Percentiles rank a stretch among this genome's conserved stretches.
Conservation (phyloP, 1,140 invertebrate species). For the Lithobius niger region DNA sequence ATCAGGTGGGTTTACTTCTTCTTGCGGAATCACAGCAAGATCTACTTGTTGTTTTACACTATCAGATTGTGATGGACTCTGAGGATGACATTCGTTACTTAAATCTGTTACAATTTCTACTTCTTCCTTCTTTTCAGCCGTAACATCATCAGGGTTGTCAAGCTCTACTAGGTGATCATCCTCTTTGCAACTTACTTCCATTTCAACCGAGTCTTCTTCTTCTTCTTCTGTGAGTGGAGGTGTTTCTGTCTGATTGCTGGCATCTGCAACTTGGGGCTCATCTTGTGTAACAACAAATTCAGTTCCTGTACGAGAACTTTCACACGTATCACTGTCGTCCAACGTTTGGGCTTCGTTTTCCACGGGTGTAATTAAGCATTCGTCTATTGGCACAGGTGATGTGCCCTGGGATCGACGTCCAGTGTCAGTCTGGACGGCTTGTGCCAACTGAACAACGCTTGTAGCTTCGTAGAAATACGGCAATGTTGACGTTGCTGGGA, state of each 20-base stretch:
- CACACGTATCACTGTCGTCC: conserved; percentile 13
- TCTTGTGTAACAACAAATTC: neutral
- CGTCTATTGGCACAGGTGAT: conserved; percentile 22
- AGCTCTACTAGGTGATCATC: too few relatives aligned
- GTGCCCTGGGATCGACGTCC: conserved; percentile 23
- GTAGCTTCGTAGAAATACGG: conserved; percentile 20
- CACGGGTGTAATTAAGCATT: conserved; percentile 20
- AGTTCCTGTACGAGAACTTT: conserved; percentile 2
- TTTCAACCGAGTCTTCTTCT: conserved; percentile 31
- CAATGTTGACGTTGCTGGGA: conserved; percentile 12
- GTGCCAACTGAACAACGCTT: conserved; percentile 17
- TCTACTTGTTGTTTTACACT: too few relatives aligned
- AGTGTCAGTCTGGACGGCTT: conserved; percentile 20
- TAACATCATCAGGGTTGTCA: too few relatives aligned
- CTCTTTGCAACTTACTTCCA: too few relatives aligned
- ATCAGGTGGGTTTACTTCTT: neutral
- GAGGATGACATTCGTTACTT: too few relatives aligned
- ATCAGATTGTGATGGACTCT: too few relatives aligned
- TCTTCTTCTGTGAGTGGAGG: conserved; percentile 34
- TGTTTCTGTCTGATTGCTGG: conserved; percentile 62
- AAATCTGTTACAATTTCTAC: too few relatives aligned
- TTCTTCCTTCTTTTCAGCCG: too few relatives aligned
- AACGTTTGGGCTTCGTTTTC: conserved; percentile 15
- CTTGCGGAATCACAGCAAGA: too few relatives aligned
- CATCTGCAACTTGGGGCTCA: conserved; percentile 48